Percentiles rank a stretch among this genome's conserved stretches.
phyloP scores from a whole-genome alignment of 2,797 vertebrate species.

The Gastrophryne carolinensis region DNA sequence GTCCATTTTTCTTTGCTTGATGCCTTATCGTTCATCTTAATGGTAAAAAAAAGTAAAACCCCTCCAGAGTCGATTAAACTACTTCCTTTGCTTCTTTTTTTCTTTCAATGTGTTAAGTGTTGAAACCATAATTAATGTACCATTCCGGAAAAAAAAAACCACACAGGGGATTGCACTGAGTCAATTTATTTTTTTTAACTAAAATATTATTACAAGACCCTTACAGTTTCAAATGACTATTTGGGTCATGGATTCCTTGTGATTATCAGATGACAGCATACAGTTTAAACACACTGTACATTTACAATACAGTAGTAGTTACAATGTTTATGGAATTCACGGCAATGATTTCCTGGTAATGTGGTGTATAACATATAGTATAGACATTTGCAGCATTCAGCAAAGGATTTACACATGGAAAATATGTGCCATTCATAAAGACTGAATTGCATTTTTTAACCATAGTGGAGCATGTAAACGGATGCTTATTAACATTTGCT shows the following conservation, averaged over 20 bases:
- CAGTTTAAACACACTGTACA: neutral
- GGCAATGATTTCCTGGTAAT: neutral
- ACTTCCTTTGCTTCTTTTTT: neutral
- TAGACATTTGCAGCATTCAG: neutral
- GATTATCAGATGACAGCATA: neutral
- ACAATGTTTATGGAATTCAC: neutral
- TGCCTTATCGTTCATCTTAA: constrained; percentile 20
- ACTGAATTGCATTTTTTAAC: neutral
- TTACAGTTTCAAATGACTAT: neutral
- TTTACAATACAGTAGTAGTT: too few relatives aligned
- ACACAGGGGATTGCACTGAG: neutral
- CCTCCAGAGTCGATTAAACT: neutral
- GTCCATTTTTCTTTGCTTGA: constrained; percentile 2
- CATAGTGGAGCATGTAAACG: too few relatives aligned
- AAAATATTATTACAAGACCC: neutral
- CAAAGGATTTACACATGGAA: neutral
- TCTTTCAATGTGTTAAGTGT: neutral
- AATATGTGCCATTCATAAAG: neutral
- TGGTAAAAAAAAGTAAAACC: neutral
- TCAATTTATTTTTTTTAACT: constrained; percentile 18
- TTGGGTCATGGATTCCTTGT: neutral
- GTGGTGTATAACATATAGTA: neutral
- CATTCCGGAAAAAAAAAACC: neutral
- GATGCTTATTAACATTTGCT: too few relatives aligned
- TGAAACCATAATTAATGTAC: neutral